Conservation (phyloP, 2,888 invertebrate genomes). For the Elegia similella region DNA sequence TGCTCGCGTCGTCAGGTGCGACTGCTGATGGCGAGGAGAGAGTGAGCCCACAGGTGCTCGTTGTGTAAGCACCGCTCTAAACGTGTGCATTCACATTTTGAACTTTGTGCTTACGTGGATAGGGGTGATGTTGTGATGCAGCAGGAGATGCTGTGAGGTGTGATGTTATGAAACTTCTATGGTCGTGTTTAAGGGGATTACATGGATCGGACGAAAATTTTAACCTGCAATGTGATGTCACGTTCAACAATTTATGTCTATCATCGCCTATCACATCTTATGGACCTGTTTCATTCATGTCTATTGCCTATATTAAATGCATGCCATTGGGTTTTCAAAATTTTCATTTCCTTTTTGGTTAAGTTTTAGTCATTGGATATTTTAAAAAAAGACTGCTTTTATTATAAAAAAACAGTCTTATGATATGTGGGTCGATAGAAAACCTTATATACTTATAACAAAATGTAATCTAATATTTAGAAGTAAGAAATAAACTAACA, state of each 20-base stretch:
- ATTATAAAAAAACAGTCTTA: too few species aligned
- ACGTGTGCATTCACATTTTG: slow-evolving; percentile 11
- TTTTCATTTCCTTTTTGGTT: too few species aligned
- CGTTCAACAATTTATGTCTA: neutral
- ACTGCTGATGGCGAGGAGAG: slow-evolving; percentile 40
- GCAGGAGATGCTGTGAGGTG: neutral
- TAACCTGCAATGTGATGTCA: neutral
- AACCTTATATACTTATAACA: too few species aligned
- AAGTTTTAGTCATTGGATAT: too few species aligned
- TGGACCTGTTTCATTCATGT: too few species aligned
- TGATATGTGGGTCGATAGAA: too few species aligned
- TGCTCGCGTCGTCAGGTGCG: slow-evolving; percentile 51
- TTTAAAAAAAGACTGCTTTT: too few species aligned
- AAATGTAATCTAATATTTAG: too few species aligned
- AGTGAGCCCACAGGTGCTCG: slow-evolving; percentile 32
- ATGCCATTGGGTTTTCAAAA: too few species aligned
- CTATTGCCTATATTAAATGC: too few species aligned
- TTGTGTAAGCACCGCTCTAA: slow-evolving; percentile 35
- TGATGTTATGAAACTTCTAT: slow-evolving; percentile 7
- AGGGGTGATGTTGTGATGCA: neutral
- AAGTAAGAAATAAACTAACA: too few species aligned
- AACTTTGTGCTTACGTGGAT: neutral
- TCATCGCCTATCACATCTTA: too few species aligned
- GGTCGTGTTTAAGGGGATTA: slow-evolving; percentile 13
- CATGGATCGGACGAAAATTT: neutral